phyloP scores from a whole-genome alignment of 1,140 invertebrate genomes.

The Euwallacea fornicatus region DNA sequence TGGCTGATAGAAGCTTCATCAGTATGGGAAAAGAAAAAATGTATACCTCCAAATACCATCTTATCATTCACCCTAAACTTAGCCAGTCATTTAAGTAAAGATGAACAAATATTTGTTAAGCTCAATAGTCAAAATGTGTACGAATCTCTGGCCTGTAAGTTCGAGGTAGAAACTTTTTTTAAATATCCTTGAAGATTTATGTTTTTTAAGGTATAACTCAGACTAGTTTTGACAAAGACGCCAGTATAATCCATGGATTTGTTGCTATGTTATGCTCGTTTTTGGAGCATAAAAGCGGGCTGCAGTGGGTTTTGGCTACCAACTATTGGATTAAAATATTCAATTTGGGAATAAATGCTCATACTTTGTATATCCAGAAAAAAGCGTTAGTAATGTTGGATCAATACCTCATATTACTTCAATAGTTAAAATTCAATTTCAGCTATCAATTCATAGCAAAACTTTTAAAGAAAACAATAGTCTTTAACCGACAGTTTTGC shows the following conservation, averaged over 20 bases:
- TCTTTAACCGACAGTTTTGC: conserved; percentile 33
- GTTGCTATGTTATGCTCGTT: conserved; percentile 60
- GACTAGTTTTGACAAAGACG: conserved; percentile 47
- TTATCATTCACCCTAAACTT: conserved; percentile 56
- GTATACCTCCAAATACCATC: conserved; percentile 52
- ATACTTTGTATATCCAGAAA: conserved; percentile 65
- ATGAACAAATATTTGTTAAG: conserved; percentile 53
- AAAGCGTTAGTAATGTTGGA: conserved; percentile 58
- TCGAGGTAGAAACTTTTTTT: no score
- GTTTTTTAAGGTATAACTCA: conserved; percentile 21
- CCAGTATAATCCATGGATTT: conserved; percentile 64
- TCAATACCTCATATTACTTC: conserved; percentile 53
- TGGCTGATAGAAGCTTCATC: conserved; percentile 31
- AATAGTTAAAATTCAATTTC: conserved; percentile 1
- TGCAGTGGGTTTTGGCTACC: conserved; percentile 59
- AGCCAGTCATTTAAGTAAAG: conserved; percentile 52
- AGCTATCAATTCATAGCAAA: conserved; percentile 29
- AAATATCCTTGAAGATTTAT: conserved; percentile 8
- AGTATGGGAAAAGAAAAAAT: conserved; percentile 40
- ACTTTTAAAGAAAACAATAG: conserved; percentile 33
- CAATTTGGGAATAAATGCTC: conserved; percentile 59
- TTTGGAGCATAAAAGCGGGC: conserved; percentile 58
- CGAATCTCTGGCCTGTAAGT: conserved; percentile 48
- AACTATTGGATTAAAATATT: conserved; percentile 60
- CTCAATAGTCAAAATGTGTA: conserved; percentile 54